Conservation (phyloP, 2,888 invertebrate species). For the Lasioglossum calceatum region DNA sequence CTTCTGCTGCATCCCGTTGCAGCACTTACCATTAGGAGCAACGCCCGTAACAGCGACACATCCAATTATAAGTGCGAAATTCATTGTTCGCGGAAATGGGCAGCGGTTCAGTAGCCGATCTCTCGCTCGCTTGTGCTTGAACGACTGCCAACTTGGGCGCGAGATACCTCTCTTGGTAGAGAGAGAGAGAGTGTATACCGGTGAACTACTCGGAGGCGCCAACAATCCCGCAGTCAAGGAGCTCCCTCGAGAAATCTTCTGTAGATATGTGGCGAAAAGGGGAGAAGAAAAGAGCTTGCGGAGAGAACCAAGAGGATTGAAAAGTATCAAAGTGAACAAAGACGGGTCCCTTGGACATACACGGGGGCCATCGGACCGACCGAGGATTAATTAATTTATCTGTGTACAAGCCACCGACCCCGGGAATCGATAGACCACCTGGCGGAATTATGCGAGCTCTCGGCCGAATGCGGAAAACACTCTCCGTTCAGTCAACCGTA, state of each 20-base stretch:
- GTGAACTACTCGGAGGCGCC: slow-evolving; percentile 67
- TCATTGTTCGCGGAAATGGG: slow-evolving; percentile 75
- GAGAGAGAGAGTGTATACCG: slow-evolving; percentile 42
- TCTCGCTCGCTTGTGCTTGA: slow-evolving; percentile 67
- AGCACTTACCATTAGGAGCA: slow-evolving; percentile 79
- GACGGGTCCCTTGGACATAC: slow-evolving; percentile 32
- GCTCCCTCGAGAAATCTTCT: slow-evolving; percentile 70
- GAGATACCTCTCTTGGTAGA: slow-evolving; percentile 56
- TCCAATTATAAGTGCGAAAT: slow-evolving; percentile 83
- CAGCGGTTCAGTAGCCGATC: slow-evolving; percentile 50
- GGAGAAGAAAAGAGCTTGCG: slow-evolving; percentile 40
- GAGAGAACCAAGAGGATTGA: slow-evolving; percentile 33
- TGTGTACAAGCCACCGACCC: background rate
- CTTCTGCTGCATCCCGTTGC: slow-evolving; percentile 33
- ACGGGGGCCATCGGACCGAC: slow-evolving; percentile 19
- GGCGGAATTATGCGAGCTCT: background rate
- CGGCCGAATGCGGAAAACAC: background rate
- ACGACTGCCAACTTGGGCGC: slow-evolving; percentile 75
- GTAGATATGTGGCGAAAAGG: slow-evolving; percentile 58
- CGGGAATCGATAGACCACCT: background rate
- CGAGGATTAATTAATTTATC: slow-evolving; percentile 45
- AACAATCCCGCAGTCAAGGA: slow-evolving; percentile 71
- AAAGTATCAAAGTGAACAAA: slow-evolving; percentile 45
- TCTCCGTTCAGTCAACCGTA: background rate
- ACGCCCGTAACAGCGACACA: slow-evolving; percentile 78